Evolutionary conservation across 1,140 invertebrate species (phyloP).

Genomic region (Colletes latitarsis): DNA sequence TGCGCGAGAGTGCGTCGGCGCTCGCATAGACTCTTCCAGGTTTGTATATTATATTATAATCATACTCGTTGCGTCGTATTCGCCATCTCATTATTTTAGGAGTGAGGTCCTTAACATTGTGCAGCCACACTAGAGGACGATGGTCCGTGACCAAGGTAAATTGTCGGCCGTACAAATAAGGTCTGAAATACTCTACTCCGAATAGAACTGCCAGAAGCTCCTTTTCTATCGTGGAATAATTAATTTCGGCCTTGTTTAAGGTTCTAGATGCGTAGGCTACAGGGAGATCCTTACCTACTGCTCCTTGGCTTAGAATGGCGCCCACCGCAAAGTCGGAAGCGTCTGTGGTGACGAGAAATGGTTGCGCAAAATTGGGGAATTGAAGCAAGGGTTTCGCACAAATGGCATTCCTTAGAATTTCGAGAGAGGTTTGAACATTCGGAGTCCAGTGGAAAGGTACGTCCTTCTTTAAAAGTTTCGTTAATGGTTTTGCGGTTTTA

Average conservation of each 20-base stretch:
- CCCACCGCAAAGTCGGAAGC: neutral
- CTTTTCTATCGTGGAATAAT: too few relatives aligned
- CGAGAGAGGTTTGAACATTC: neutral
- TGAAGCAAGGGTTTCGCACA: neutral
- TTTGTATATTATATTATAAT: conserved; percentile 5
- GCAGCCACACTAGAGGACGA: neutral
- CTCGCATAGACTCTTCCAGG: neutral
- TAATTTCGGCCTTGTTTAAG: neutral
- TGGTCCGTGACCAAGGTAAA: neutral
- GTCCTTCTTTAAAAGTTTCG: too few relatives aligned
- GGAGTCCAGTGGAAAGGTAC: neutral
- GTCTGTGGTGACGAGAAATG: conserved; percentile 15
- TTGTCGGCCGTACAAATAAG: neutral
- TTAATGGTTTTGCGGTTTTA: too few relatives aligned
- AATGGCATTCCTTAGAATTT: neutral
- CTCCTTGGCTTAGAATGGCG: neutral
- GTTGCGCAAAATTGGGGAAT: neutral
- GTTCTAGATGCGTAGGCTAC: neutral
- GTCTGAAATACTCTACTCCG: neutral
- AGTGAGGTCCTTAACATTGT: neutral
- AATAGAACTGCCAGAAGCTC: neutral
- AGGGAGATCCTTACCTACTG: neutral
- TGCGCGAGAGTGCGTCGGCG: neutral
- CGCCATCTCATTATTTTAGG: neutral
- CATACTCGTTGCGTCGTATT: neutral